Evolutionary conservation across 2,113 vertebrate species (phyloP), one percentile per base, ranked within the genome.

Genomic region (Calyptomena viridis): DNA sequence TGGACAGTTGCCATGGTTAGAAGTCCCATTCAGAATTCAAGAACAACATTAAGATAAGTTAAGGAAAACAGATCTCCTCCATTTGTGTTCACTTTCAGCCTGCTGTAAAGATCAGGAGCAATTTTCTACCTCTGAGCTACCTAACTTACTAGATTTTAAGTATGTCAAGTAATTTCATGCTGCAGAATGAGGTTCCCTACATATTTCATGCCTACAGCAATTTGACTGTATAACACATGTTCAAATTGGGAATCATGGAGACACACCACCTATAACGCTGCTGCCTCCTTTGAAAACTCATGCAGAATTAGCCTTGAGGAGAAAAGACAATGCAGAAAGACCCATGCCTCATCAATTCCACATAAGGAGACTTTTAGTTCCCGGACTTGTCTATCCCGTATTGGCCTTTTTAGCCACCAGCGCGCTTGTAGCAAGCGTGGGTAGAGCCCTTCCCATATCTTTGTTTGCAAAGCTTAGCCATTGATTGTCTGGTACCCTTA

Each of bases 201-300:
- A 22, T 49, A 80, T 58, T 30, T 30, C 13, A 49, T 14, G 78
- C 1, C 31, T 67, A 3, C 0, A 63, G 30, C 1, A 2, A 40
- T n/a, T 22, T 60, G 27, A 60, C n/a, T 28, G 12, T 6, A 7
- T 23, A 58, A 81, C 0, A 1, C 4, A 5, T 1, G 7, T 2
- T 33, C 8, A 66, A n/a, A n/a, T n/a, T n/a, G n/a, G n/a, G n/a
- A n/a, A n/a, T n/a, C n/a, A n/a, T n/a, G n/a, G n/a, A n/a, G n/a
- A n/a, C n/a, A n/a, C n/a, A n/a, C n/a, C n/a, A n/a, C n/a, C n/a
- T n/a, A n/a, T n/a, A n/a, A n/a, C n/a, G n/a, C n/a, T n/a, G n/a
- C n/a, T n/a, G n/a, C n/a, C n/a, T n/a, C n/a, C n/a, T n/a, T n/a
- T n/a, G n/a, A n/a, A n/a, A n/a, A n/a, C n/a, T n/a, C n/a, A n/a